Percentiles rank a stretch among this genome's conserved stretches.
Conservation (phyloP, 2,113 vertebrate species). For the Lagopus leucura region DNA sequence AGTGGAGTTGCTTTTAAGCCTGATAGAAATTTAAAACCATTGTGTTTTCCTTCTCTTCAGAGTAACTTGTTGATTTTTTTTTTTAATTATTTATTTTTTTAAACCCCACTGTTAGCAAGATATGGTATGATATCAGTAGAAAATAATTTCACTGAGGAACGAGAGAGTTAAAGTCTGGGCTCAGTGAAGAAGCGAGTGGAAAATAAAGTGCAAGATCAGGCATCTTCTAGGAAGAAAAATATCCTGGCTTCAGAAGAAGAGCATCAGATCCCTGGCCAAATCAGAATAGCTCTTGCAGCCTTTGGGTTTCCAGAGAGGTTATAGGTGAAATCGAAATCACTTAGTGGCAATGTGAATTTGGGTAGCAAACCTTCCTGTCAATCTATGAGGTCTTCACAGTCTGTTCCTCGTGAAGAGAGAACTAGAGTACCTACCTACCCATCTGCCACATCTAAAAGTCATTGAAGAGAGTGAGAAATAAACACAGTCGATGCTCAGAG, state of each 20-base stretch:
- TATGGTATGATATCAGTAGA: neutral
- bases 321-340: neutral
- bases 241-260: neutral
- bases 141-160: neutral
- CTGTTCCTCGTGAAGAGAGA: neutral
- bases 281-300: neutral
- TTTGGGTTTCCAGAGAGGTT: neutral
- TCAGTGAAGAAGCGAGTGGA: neutral
- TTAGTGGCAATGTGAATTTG: neutral
- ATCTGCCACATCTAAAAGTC: neutral
- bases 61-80: neutral
- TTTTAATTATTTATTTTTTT: neutral
- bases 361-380: neutral
- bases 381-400: neutral
- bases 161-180: neutral
- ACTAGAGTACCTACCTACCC: neutral
- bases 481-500: neutral
- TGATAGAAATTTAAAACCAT: neutral
- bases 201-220: rapidly evolving
- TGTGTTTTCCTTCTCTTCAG: neutral
- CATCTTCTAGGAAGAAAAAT: neutral
- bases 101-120: neutral
- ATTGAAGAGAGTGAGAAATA: neutral
- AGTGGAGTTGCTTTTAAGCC: neutral
- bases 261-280: neutral